Evolutionary conservation across 2,888 invertebrate species (phyloP), one percentile per base, ranked within the genome.

Genomic region (Strigamia maritima): DNA sequence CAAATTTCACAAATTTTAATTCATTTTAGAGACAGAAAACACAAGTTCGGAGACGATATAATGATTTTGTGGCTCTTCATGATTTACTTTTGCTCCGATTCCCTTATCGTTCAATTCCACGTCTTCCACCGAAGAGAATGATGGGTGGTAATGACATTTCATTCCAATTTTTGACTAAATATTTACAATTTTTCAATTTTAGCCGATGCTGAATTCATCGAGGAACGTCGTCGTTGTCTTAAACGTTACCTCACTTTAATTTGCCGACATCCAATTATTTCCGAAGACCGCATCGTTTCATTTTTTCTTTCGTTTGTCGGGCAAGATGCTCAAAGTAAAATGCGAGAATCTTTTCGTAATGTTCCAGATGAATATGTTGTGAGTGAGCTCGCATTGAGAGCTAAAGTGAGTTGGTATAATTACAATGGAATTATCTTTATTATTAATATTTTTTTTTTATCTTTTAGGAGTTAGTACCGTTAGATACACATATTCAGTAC

Each of bases 321-420:
- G 35, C 83, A 84, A 60, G 28, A 87, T 83, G 83, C 85, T 80
- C 85, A 86, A 79, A 83, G 86, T 80, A 86, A 86, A 82, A 84
- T 87, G 60, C 84, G 83, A 80, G 86, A 86, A 80, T 83, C 85
- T 80, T 87, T 86, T 81, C 80, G 85, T 76, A 85, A 85, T 24
- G 83, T 85, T 60, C 86, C 86, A 31, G 87, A 87, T 84, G 87
- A 87, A 80, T 87, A 86, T 81, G 85, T 86, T 84, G 85, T 85
- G 12, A 85, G 84, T 82, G 85, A 86, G 79, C 81, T 84, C 78
- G 85, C 86, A 16, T 83, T 84, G 60, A 84, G 84, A 83, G 85
- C 86, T 40, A 86, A 85, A 84, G 86, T 86, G 82, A 75, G 81
- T 75, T 24, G n/a, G n/a, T n/a, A n/a, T n/a, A n/a, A n/a, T n/a